Evolutionary conservation across 2,888 invertebrate genomes (phyloP), one percentile per base, ranked within the genome.

Genomic region (Papilio gigon): DNA sequence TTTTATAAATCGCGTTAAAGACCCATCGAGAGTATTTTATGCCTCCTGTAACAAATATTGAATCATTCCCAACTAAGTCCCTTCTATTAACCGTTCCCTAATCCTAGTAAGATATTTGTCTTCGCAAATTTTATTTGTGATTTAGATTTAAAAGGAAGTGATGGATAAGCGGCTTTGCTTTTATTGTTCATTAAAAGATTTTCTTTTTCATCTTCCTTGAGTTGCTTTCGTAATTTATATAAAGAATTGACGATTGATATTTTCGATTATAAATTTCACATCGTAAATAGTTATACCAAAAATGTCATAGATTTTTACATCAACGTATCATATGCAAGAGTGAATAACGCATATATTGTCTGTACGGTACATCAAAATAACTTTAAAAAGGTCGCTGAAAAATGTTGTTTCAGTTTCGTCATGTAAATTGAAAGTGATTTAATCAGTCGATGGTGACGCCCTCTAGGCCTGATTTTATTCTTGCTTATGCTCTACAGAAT

Each of bases 1-100:
- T n/a, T n/a, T n/a, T n/a, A n/a, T 70, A 72, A 70, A 75, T 73
- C 60, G 25, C 58, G 30, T 35, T 14, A 40, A 25, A 37, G 6
- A 17, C 6, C 27, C 60, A 35, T 60, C 33, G 9, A 14, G 66
- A 68, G 67, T 62, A 70, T 72, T 73, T 71, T 72, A 64, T 67
- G 67, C 69, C 58, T 50, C n/a, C n/a, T 30, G 27, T 35, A 50
- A 65, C 60, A 68, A 71, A 69, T 67, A 67, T 59, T 47, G 59
- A 65, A 62, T 44, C 6, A 50, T 53, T 66, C 33, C 14, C 9
- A 25, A 33, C n/a, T 42, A 22, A 40, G 37, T 25, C 11, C 59
- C 17, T 5, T 61, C 37, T 30, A 4, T 35, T 25, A 66, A 47
- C 60, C 25, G 35, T 61, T 40, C 6, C 6, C 35, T 53, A 50